These are phyloP conservation scores for Capromys pilorides DNA, from an alignment of 2,797 vertebrate species.

Conservation along the genomic window DNA sequence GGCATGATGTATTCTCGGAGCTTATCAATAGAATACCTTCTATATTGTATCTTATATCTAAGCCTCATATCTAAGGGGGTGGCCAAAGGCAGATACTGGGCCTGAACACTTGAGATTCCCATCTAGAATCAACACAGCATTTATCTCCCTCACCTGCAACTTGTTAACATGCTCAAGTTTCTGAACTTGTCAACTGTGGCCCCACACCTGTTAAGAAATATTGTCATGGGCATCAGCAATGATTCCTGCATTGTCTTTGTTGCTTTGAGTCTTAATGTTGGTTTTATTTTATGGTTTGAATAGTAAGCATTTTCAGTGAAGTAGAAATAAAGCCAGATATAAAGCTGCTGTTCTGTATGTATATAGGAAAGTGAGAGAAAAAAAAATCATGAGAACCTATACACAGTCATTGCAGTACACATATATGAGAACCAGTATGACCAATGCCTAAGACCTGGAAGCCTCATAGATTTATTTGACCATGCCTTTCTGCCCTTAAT, in stretches of 20 bases:
- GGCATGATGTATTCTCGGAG: not conserved
- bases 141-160: not conserved
- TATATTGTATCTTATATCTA: not conserved
- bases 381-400: not conserved
- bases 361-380: not conserved
- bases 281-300: not conserved
- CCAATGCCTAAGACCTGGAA: fast-evolving
- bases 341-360: too few relatives aligned
- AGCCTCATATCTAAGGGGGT: not conserved
- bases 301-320: not conserved
- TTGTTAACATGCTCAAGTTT: not conserved
- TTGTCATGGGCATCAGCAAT: not conserved
- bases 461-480: not conserved
- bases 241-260: too few relatives aligned
- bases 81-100: fast-evolving
- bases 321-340: not conserved
- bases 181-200: not conserved
- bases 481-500: not conserved
- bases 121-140: not conserved
- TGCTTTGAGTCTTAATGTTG: not conserved
- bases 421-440: fast-evolving
- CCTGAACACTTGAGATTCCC: not conserved
- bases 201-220: not conserved
- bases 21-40: not conserved
- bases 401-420: not conserved